Evolutionary conservation across 2,797 vertebrate genomes (phyloP).

Genomic region (Platyrinchus mystaceus): DNA sequence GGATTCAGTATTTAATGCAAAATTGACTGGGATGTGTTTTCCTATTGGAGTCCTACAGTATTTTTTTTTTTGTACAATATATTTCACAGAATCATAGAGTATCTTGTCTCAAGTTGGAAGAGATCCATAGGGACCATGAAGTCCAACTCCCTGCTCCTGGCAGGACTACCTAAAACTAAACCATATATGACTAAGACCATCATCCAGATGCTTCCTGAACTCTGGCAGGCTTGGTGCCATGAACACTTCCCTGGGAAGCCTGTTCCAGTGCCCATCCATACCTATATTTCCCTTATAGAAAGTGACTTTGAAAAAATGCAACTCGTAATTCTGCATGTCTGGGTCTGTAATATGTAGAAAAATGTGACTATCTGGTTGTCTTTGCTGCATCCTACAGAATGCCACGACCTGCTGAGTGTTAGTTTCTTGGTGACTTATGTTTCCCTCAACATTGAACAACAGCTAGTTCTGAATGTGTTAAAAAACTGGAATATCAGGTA

Average conservation of each 20-base stretch:
- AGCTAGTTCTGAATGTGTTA: not conserved
- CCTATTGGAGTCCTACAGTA: not conserved
- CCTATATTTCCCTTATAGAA: not conserved
- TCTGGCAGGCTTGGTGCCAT: not conserved
- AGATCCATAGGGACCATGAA: not conserved
- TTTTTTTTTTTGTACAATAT: not conserved
- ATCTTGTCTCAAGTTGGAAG: not conserved
- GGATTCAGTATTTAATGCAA: not conserved
- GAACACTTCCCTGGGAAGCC: not conserved
- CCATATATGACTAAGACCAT: fast-evolving
- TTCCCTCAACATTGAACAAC: not conserved
- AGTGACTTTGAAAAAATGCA: not conserved
- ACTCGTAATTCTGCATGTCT: not conserved
- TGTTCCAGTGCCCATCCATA: not conserved
- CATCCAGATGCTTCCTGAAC: not conserved
- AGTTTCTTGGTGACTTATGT: not conserved
- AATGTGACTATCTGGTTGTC: not conserved
- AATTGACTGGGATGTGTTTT: not conserved
- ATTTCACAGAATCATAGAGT: not conserved
- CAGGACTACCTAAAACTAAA: not conserved
- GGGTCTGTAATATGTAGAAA: not conserved
- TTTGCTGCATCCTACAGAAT: not conserved
- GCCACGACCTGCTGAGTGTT: not conserved
- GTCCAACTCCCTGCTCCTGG: not conserved
- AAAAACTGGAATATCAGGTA: not conserved